Conservation (phyloP, 2,888 invertebrate species). For the Entomobrya multifasciata region DNA sequence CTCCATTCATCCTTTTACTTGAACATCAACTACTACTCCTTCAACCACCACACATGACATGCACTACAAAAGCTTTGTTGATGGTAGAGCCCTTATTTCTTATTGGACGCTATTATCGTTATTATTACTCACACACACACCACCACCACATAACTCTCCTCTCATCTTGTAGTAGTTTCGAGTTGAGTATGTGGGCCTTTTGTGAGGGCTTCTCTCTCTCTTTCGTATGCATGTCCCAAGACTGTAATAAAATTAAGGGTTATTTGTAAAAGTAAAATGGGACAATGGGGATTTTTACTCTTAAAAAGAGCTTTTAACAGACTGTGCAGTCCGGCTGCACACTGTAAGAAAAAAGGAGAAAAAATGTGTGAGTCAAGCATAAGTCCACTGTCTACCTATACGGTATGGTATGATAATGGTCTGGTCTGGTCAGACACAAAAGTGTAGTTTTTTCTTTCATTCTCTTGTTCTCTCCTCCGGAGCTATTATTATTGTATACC, state of each 20-base stretch:
- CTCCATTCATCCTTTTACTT: constrained; percentile 30
- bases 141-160: neutral
- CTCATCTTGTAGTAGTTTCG: neutral
- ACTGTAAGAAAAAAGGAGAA: constrained; percentile 45
- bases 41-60: no score
- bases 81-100: neutral
- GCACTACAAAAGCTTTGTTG: neutral
- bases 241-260: constrained; percentile 78
- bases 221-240: constrained; percentile 69
- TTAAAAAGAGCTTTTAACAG: constrained; percentile 69
- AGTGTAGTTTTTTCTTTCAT: neutral
- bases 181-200: constrained; percentile 11
- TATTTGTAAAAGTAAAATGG: constrained; percentile 77
- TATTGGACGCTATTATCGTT: constrained; percentile 17
- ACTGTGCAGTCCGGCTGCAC: constrained; percentile 38
- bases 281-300: constrained; percentile 73
- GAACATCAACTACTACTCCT: neutral
- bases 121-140: constrained; percentile 22
- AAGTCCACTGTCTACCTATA: neutral
- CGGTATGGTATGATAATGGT: neutral
- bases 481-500: constrained; percentile 9
- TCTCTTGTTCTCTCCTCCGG: neutral
- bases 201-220: neutral
- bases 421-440: constrained; percentile 26
- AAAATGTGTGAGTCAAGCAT: constrained; percentile 20